These are phyloP conservation scores for Dicrostonyx torquatus DNA, from an alignment of 2,797 vertebrate genomes.

Conservation along the genomic window DNA sequence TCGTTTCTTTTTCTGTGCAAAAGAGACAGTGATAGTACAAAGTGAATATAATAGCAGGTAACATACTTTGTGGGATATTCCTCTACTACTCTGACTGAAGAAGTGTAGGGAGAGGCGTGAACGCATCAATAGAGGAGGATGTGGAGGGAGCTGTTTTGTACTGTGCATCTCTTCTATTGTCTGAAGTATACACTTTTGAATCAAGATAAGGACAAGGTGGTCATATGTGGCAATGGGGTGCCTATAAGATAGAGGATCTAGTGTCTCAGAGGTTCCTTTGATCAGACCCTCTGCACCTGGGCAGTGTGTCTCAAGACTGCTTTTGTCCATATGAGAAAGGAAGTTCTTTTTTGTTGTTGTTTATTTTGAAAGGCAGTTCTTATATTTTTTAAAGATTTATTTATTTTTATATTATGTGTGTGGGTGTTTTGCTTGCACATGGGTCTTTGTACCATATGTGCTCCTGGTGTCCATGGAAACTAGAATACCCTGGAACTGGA, in stretches of 20 bases:
- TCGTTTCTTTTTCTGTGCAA: not conserved
- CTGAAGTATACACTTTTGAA: not conserved
- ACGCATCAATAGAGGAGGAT: not conserved
- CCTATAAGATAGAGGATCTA: not conserved
- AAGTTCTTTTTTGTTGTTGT: not conserved
- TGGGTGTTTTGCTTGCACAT: not conserved
- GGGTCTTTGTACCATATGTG: not conserved
- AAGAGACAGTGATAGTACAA: not conserved
- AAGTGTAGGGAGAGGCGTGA: not conserved
- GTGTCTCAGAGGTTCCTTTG: not conserved
- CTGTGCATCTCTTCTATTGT: not conserved
- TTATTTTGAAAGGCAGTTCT: not conserved
- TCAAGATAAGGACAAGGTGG: not conserved
- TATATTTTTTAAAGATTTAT: not conserved
- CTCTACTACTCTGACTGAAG: not conserved
- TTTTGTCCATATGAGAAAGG: not conserved
- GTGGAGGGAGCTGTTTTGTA: not conserved
- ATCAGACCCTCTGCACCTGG: not conserved
- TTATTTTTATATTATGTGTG: not conserved
- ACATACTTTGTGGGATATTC: not conserved
- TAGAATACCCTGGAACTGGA: not conserved
- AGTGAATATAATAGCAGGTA: not conserved
- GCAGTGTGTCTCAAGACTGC: not conserved
- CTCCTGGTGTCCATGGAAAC: not conserved
- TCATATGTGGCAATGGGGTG: too few species aligned